A percentile compares a stretch with the other conserved stretches of the same genome.
Evolutionary conservation across 1,140 invertebrate genomes (phyloP).

Genomic region (Ceratina japonica): DNA sequence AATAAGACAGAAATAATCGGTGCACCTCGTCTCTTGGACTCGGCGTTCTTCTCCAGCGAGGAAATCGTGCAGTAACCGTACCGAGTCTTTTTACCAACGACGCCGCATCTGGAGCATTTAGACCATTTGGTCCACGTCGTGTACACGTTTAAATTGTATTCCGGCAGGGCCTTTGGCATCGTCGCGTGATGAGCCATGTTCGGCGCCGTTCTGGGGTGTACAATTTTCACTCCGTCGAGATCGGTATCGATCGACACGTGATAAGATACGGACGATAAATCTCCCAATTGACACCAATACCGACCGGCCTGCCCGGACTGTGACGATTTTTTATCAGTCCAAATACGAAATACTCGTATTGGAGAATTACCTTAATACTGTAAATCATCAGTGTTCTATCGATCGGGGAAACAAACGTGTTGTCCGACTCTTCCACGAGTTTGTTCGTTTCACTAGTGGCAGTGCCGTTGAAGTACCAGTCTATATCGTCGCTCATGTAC

Average conservation of each 20-base stretch:
- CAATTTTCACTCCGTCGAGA: constrained; percentile 58
- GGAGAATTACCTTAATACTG: constrained; percentile 70
- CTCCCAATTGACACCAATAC: constrained; percentile 78
- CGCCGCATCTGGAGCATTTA: constrained; percentile 82
- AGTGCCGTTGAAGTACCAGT: constrained; percentile 77
- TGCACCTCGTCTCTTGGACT: constrained; percentile 11
- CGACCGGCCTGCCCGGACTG: constrained; percentile 75
- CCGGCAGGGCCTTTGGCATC: constrained; percentile 60
- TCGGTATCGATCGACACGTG: constrained; percentile 78
- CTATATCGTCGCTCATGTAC: constrained; percentile 69
- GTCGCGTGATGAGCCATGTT: constrained; percentile 64
- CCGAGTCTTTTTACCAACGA: constrained; percentile 78
- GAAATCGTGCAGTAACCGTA: constrained; percentile 81
- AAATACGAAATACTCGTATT: too few relatives aligned
- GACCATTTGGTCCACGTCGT: constrained; percentile 82
- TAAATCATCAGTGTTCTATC: constrained; percentile 77
- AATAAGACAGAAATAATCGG: neutral
- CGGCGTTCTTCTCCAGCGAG: constrained; percentile 32
- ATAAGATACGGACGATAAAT: constrained; percentile 72
- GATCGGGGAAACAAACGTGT: constrained; percentile 74
- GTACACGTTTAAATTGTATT: constrained; percentile 74
- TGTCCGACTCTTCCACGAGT: constrained; percentile 71
- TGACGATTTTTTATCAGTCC: too few relatives aligned
- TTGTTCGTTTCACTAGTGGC: constrained; percentile 53
- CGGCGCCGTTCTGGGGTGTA: constrained; percentile 66